Conservation (phyloP, 2,797 vertebrate genomes). For the Anabacerthia variegaticeps region DNA sequence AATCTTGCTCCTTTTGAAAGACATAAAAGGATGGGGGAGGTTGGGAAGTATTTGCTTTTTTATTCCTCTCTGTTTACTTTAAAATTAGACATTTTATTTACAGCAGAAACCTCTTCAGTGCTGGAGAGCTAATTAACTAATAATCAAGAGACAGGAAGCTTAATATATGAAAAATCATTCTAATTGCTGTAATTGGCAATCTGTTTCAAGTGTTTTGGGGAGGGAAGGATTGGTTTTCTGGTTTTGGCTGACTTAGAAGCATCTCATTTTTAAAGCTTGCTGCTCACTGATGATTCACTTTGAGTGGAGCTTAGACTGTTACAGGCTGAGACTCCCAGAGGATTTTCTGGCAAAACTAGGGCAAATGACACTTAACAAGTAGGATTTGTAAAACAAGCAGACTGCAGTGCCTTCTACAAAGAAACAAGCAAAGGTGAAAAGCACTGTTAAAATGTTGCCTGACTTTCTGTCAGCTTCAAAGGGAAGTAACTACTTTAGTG, state of each 20-base stretch:
- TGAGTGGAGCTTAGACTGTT: neutral
- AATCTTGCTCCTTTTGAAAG: neutral
- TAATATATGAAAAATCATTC: conserved; percentile 33
- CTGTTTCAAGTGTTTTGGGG: conserved; percentile 38
- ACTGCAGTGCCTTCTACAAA: conserved; percentile 13
- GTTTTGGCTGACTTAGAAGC: neutral
- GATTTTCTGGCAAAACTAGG: neutral
- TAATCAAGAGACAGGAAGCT: conserved; percentile 20
- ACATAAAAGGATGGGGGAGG: neutral
- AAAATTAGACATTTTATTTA: conserved; percentile 32
- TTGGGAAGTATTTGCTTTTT: neutral
- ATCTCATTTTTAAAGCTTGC: conserved; percentile 12
- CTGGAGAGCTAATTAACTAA: conserved; percentile 24
- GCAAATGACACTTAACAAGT: neutral
- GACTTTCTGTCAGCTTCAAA: neutral
- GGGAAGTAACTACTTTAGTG: neutral
- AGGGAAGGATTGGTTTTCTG: conserved; percentile 14
- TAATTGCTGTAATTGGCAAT: conserved; percentile 26
- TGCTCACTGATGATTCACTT: neutral
- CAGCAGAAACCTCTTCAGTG: neutral
- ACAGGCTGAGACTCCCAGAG: neutral
- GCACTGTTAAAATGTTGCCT: neutral
- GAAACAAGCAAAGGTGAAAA: neutral
- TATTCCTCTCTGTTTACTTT: conserved; percentile 7
- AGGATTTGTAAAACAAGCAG: neutral